Base-by-base conservation (phyloP, 2,113 vertebrate genomes). In the Mustela lutreola region DNA sequence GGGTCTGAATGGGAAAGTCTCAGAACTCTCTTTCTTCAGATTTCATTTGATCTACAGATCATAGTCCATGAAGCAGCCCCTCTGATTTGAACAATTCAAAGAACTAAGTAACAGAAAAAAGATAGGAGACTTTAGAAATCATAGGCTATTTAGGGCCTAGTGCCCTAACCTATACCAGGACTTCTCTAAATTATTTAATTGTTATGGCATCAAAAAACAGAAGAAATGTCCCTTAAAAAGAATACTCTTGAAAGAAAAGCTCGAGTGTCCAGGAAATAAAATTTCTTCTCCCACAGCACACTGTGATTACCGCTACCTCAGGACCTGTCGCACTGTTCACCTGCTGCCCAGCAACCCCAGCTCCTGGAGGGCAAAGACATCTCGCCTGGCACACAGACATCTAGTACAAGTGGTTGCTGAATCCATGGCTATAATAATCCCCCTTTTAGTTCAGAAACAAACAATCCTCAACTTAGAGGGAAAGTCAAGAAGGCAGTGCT, bases 61-160 rank as follows among this genome's bases (percentile, higher is more conserved):
- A 60, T 8, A 67, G 9, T 62, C 6, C 48, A 81, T 62, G 42
- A 75, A 50, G 50, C 10, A 95, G 4, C 12, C 5, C 45, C 75
- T 45, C 5, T 76, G 26, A 94, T 81, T 84, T 95, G 42, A 26
- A 94, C 95, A 87, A 67, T 15, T 36, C n/a, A 91, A 67, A 81
- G 42, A 65, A 33, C 42, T 62, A 82, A 96, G 53, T 78, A 80
- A 84, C 80, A 90, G 24, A 82, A 24, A 56, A 86, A 94, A 4
- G 91, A 89, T 78, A 85, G 4, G 48, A 95, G 24, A 19, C 39
- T 80, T 85, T 56, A 28, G 42, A 87, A 80, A 67, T 39, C 19
- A 65, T 33, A 48, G 16, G 18, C 15, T 75, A 16, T 36, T 67
- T 67, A 60, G 21, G 9, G 28, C 15, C 75, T 65, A 70, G 3